Base-by-base conservation (phyloP, 2,888 invertebrate species). In the Nomada flava region DNA sequence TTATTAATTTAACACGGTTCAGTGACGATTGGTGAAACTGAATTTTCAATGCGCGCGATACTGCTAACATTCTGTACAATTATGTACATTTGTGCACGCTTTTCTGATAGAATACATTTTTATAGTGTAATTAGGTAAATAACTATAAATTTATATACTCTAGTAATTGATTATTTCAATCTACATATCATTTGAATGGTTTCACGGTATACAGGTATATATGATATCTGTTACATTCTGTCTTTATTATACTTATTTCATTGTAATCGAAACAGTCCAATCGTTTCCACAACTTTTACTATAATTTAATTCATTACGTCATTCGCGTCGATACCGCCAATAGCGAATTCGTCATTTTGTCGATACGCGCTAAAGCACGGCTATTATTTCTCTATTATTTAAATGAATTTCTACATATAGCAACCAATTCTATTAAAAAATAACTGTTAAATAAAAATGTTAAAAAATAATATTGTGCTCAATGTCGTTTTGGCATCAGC, bases 1-100 rank as follows among this genome's bases (percentile, higher is more conserved):
- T 26, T 18, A 1, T 20, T 23, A 20, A 15, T 20, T 55, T 55
- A 15, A 47, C 3, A 47, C 47, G 47, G 10, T 47, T 47, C 15
- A 47, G 47, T 47, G 29, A 9, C 11, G 2, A 50, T 76, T 79
- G 78, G 63, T 29, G 53, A 23, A 29, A 57, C 23, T 64, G 63
- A 73, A 53, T 64, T n/a, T 29, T 0, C 7, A 18, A 2, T 13
- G 7, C n/a, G 55, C 20, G 68, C 57, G 47, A 57, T 53, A 3
- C 52, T 52, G 13, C 20, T 9, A 18, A 53, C 11, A 15, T 10
- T 2, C 15, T 57, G 23, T 10, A 57, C 11, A 29, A 59, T 15
- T 26, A n/a, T 53, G 10, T 7, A 62, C 47, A n/a, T 78, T 62
- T 42, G 11, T 13, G n/a, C 20, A 11, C 29, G 18, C 15, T 18